Percentiles rank a stretch among this genome's conserved stretches.
Conservation (phyloP, 92 coral and sea anemone species). For the Pocillopora grandis region DNA sequence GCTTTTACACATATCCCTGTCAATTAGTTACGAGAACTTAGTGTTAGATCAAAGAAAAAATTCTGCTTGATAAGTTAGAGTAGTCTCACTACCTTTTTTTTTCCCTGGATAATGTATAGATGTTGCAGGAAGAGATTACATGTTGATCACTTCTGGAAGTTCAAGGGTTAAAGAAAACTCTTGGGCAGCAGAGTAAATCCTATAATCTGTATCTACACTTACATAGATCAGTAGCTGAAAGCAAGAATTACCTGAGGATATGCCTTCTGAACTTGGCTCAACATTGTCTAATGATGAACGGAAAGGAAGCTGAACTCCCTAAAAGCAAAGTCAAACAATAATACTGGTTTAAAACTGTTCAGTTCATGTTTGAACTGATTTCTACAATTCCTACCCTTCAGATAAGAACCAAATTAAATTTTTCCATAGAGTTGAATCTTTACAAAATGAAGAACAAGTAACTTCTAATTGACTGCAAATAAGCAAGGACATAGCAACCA, state of each 20-base stretch:
- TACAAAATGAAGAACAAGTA: too few relatives aligned
- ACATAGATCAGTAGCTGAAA: too few relatives aligned
- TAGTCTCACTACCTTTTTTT: not conserved
- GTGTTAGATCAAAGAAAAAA: not conserved
- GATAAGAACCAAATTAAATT: too few relatives aligned
- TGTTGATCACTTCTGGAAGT: too few relatives aligned
- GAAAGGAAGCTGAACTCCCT: constrained; percentile 51
- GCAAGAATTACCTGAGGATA: constrained; percentile 18
- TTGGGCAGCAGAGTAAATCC: too few relatives aligned
- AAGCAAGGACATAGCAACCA: too few relatives aligned
- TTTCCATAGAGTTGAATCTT: not conserved
- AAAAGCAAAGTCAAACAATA: not conserved
- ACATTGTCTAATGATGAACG: not conserved
- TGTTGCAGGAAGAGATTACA: too few relatives aligned
- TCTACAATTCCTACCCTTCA: not conserved
- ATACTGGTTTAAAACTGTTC: not conserved
- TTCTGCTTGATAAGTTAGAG: not conserved
- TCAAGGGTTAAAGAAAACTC: too few relatives aligned
- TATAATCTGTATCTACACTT: too few relatives aligned
- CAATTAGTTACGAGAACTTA: too few relatives aligned
- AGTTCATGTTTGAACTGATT: not conserved
- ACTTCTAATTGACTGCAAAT: too few relatives aligned
- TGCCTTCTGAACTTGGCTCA: not conserved
- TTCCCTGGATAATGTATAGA: not conserved
- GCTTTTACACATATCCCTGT: too few relatives aligned